Conservation (phyloP, 2,888 invertebrate genomes). For the Acrocyrtus sp. region DNA sequence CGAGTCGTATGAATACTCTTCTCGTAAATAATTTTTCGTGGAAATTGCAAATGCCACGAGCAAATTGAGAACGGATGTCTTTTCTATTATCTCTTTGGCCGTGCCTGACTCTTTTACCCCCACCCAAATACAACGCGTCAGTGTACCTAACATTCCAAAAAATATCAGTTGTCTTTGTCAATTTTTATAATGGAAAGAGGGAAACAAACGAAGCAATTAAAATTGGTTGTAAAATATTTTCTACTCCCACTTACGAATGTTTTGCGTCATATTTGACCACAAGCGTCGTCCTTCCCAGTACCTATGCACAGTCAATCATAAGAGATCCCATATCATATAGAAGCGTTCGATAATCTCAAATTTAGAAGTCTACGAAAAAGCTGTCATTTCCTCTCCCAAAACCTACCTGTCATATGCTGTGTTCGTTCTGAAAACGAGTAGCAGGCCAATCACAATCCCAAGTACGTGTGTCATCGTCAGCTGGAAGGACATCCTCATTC, state of each 20-base stretch:
- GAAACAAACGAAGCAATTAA: neutral
- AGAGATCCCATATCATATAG: neutral
- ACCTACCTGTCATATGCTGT: slow-evolving; percentile 59
- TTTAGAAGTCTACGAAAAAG: neutral
- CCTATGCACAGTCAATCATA: slow-evolving; percentile 23
- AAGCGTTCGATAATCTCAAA: neutral
- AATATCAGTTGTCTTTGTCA: neutral
- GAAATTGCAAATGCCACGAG: slow-evolving; percentile 56
- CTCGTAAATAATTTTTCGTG: slow-evolving; percentile 56
- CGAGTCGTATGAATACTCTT: slow-evolving; percentile 55
- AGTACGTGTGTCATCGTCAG: slow-evolving; percentile 56
- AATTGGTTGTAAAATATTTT: neutral
- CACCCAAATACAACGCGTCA: slow-evolving; percentile 59
- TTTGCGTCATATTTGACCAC: slow-evolving; percentile 54
- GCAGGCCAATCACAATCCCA: slow-evolving; percentile 59
- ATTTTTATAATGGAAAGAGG: neutral
- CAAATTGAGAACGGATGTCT: slow-evolving; percentile 55
- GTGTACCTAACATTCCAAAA: slow-evolving; percentile 20
- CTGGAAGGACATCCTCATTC: slow-evolving; percentile 43
- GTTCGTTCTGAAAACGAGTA: slow-evolving; percentile 59
- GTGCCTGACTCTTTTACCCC: slow-evolving; percentile 49
- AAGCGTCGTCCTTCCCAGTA: slow-evolving; percentile 60
- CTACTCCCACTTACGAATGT: slow-evolving; percentile 42
- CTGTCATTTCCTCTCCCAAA: neutral
- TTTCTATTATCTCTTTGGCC: slow-evolving; percentile 52